Base-by-base conservation (phyloP, 2,888 invertebrate genomes). In the Carcina quercana region DNA sequence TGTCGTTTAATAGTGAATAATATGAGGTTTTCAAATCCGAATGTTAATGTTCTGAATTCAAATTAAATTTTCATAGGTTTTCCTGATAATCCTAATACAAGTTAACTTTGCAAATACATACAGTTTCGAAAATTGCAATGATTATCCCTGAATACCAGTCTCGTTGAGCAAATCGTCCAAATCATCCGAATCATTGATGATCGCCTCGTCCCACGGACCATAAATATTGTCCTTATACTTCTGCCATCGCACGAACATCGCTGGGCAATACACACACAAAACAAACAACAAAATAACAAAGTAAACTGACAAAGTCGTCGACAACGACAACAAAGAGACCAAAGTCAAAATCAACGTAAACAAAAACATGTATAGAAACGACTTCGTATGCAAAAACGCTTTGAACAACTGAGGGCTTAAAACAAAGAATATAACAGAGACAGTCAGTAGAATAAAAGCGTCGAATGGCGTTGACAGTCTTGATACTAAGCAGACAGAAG, bases 181-280 rank as follows among this genome's bases (percentile, higher is more conserved):
- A 58, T 83, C 85, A 53, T 86, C 86, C 0, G 86, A 79, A 71
- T 89, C 88, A 54, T 87, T 88, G 42, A 91, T 89, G 49, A 94
- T 80, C 7, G 98, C 98, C 64, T 98, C 98, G 69, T 98, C 98
- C 98, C 98, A 98, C 0, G 98, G 98, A 0, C 98, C 98, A 70
- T 97, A 93, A 41, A 97, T 97, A 69, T 97, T 98, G 54, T 93
- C 91, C 59, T 95, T 96, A 61, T 91, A 90, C 20, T 83, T 88
- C 58, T 94, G 93, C 83, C 91, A 92, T 31, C 73, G 79, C 0
- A 93, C 88, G 74, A 94, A 96, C 62, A 90, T 86, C 2, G 87
- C 60, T 0, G 95, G 95, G 59, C 92, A 94, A 29, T 91, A 73
- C 6, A 91, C 58, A 59, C 90, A 91, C 20, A 94, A 80, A 53